phyloP scores from a whole-genome alignment of 2,797 vertebrate species.

The Austrolebias charrua region DNA sequence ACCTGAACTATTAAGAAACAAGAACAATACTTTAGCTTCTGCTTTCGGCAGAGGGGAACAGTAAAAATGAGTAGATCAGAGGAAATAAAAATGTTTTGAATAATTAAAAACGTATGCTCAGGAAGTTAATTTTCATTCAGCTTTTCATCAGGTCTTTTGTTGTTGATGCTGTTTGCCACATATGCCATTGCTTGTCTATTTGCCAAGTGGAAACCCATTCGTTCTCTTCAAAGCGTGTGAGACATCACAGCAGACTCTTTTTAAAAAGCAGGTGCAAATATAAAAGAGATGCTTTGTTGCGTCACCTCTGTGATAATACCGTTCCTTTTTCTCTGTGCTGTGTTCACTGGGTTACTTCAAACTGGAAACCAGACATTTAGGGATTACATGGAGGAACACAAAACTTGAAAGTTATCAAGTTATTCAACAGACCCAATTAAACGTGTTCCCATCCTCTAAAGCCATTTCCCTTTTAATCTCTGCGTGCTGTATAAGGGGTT shows the following conservation, averaged over 20 bases:
- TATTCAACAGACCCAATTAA: slow-evolving; percentile 62
- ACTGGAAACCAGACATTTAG: slow-evolving; percentile 35
- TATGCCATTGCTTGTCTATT: slow-evolving; percentile 36
- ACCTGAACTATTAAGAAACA: background rate
- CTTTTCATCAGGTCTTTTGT: slow-evolving; percentile 43
- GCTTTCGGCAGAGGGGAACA: too few relatives aligned
- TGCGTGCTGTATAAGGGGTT: slow-evolving; percentile 34
- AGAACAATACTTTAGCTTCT: too few relatives aligned
- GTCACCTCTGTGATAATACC: slow-evolving; percentile 24
- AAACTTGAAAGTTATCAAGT: slow-evolving; percentile 54
- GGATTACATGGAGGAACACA: slow-evolving; percentile 42
- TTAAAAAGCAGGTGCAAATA: slow-evolving; percentile 56
- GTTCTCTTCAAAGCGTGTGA: slow-evolving; percentile 55
- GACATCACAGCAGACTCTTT: slow-evolving; percentile 54
- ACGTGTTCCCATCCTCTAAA: slow-evolving; percentile 49
- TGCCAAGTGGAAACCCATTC: slow-evolving; percentile 44
- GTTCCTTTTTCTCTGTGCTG: slow-evolving; percentile 1
- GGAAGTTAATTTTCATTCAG: slow-evolving; percentile 39
- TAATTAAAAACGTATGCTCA: slow-evolving; percentile 44
- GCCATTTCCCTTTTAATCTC: slow-evolving; percentile 55
- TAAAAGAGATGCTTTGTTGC: slow-evolving; percentile 56
- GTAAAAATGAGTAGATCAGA: slow-evolving; percentile 15
- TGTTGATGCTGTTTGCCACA: slow-evolving; percentile 46
- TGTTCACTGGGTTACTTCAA: slow-evolving; percentile 22
- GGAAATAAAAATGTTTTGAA: slow-evolving; percentile 41